Percentiles rank a stretch among this genome's conserved stretches.
Conservation (phyloP, 1,140 invertebrate species). For the Neomicropteryx cornuta region DNA sequence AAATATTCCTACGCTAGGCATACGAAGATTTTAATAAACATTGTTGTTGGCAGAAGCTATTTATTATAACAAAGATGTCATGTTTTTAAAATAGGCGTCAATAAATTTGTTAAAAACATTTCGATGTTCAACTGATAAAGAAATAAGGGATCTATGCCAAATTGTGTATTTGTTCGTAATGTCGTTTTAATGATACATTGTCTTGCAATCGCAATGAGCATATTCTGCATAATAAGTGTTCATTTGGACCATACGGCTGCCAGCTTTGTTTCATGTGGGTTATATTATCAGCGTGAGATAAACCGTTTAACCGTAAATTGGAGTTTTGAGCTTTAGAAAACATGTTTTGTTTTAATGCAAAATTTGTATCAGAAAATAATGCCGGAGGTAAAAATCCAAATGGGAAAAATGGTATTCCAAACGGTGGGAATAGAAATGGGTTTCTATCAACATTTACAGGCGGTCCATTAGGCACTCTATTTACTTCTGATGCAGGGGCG, state of each 20-base stretch:
- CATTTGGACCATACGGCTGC: conserved; percentile 38
- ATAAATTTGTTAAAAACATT: too few relatives aligned
- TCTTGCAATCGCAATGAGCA: conserved; percentile 44
- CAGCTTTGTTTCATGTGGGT: conserved; percentile 35
- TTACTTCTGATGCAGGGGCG: conserved; percentile 63
- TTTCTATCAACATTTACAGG: conserved; percentile 19
- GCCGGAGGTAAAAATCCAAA: conserved; percentile 31
- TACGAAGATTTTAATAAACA: too few relatives aligned
- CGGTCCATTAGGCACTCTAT: conserved; percentile 34
- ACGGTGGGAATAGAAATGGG: conserved; percentile 33
- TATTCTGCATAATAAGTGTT: conserved; percentile 45
- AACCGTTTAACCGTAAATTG: conserved; percentile 17
- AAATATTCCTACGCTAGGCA: too few relatives aligned
- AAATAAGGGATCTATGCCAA: too few relatives aligned
- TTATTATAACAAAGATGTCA: too few relatives aligned
- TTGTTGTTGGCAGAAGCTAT: too few relatives aligned
- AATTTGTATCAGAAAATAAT: conserved; percentile 22
- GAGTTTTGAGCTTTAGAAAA: conserved; percentile 22
- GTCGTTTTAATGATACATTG: conserved; percentile 44
- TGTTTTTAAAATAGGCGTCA: too few relatives aligned
- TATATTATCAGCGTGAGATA: conserved; percentile 18
- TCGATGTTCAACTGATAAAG: too few relatives aligned
- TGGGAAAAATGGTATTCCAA: conserved; percentile 35
- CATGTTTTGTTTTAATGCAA: conserved; percentile 14
- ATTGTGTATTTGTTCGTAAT: too few relatives aligned